Evolutionary conservation across 2,888 invertebrate species (phyloP), one percentile per base, ranked within the genome.

Genomic region (Calameuta pallipes): DNA sequence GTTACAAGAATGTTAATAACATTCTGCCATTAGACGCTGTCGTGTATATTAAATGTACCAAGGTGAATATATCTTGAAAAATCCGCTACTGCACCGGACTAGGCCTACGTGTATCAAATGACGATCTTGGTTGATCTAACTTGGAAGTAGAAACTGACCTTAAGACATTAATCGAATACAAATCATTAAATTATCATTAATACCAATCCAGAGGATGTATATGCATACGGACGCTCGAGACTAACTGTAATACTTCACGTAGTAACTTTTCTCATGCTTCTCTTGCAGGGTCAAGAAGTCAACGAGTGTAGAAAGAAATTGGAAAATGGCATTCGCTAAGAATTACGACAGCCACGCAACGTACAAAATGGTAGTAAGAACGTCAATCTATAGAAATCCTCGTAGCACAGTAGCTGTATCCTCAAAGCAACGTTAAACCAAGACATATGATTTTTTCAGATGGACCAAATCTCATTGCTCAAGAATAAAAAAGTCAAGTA

Each of bases 1-100:
- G 33, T 34, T 33, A 34, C 30, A 71, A 71, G 30, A 71, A 71
- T 71, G 71, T 71, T 71, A 71, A 71, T 71, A 71, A 71, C 71
- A 34, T 71, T 71, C 71, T 31, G 30, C 71, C 71, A 71, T n/a
- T 30, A 71, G 71, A 34, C 30, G 30, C 13, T 34, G 33, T 23
- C 71, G 71, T 31, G 31, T 34, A 30, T 71, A 71, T 71, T 30
- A 71, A 30, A 71, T 71, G 30, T 30, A 71, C 11, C 71, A 34
- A 11, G 15, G 30, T 34, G 71, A 31, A 71, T 71, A 9, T 23
- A 56, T 56, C 56, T 56, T 56, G 2, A 6, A 56, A 56, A 56
- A 56, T 56, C 9, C 1, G 23, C 56, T 56, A 56, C 56, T 23
- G 56, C 23, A 23, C 23, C 9, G 23, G 56, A 56, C 23, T 56